Evolutionary conservation across 2,113 vertebrate genomes (phyloP), one percentile per base, ranked within the genome.

Genomic region (Passer montanus): DNA sequence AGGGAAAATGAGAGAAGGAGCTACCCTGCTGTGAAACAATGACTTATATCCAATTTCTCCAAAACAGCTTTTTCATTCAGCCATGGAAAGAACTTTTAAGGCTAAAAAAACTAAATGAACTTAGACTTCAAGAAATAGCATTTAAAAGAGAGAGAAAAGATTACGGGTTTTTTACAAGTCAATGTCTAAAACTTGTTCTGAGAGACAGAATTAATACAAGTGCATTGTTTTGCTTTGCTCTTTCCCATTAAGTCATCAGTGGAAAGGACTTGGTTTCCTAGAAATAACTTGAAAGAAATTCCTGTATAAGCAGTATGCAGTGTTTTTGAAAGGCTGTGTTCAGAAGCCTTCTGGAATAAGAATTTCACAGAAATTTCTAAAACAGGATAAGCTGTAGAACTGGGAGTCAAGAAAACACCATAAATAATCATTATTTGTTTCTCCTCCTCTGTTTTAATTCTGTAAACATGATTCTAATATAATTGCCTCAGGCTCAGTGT

Each of bases 1-100:
- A 93, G 58, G 37, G 56, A 56, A 64, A 92, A 59, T 47, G 53
- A 76, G 26, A 79, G 33, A 64, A 47, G 63, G 37, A 87, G 79
- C 26, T 73, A 68, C 35, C 89, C 59, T 89, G 21, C 44, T 94
- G 79, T 95, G 87, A 90, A 94, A 63, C 39, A 82, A 89, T 84
- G 43, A 56, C 55, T 94, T 89, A 35, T 15, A 88, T 24, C n/a
- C 84, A 76, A 93, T 93, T 89, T 94, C 56, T 84, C 41, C 49
- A 53, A 62, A 86, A 77, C 30, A 39, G 13, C 47, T 87, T 89
- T 87, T 89, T 82, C 73, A 53, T 89, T 88, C 84, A 87, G 58
- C 58, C 59, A 82, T 77, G 39, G 79, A 83, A 92, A 78, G 62
- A 67, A 68, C 35, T 85, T 93, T 87, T 62, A 55, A 69, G 63